phyloP scores from a whole-genome alignment of 2,797 vertebrate genomes.

The Lacerta bilineata region DNA sequence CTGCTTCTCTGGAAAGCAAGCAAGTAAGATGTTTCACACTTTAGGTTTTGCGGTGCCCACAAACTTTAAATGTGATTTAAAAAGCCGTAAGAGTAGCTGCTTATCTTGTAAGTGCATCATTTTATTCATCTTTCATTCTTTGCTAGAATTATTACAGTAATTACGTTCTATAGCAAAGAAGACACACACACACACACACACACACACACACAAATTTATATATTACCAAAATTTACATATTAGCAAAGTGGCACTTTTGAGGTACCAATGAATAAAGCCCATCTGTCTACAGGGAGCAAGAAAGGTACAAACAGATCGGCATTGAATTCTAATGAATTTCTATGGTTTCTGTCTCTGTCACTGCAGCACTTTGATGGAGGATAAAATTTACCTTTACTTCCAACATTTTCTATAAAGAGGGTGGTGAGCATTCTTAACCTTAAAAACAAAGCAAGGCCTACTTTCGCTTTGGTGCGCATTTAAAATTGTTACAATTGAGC shows the following conservation, averaged over 20 bases:
- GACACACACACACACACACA: too few relatives aligned
- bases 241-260: slow-evolving; percentile 15
- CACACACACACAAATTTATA: slow-evolving; percentile 1
- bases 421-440: slow-evolving; percentile 15
- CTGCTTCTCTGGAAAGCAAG: not conserved
- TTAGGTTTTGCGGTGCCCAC: not conserved
- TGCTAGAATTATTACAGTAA: slow-evolving; percentile 12
- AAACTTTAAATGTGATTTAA: too few relatives aligned
- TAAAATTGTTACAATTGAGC: slow-evolving; percentile 35
- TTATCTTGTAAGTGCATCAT: not conserved
- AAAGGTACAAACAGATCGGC: not conserved
- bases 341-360: not conserved
- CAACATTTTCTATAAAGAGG: slow-evolving; percentile 25
- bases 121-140: slow-evolving; percentile 13
- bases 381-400: slow-evolving; percentile 36
- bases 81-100: not conserved
- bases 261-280: slow-evolving; percentile 7
- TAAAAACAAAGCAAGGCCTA: not conserved
- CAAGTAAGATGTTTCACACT: slow-evolving; percentile 19
- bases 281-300: slow-evolving; percentile 16
- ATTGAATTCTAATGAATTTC: slow-evolving; percentile 28
- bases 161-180: not conserved
- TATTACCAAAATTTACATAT: not conserved
- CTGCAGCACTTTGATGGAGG: slow-evolving; percentile 16
- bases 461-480: slow-evolving; percentile 26